Evolutionary conservation across 2,888 invertebrate species (phyloP), one percentile per base, ranked within the genome.

Genomic region (Microctonus hyperodae): DNA sequence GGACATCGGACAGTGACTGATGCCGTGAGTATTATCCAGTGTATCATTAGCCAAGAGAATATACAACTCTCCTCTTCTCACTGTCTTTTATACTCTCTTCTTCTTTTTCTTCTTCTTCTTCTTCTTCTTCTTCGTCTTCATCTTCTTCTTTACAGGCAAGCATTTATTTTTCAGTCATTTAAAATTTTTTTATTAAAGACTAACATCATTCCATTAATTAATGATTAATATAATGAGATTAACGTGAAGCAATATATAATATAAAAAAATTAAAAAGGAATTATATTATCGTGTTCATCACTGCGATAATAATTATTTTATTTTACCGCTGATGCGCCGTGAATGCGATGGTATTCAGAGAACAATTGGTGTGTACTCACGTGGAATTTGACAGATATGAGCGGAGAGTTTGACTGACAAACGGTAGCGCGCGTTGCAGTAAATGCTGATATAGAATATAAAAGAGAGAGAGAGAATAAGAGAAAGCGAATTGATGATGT

Each of bases 1-100:
- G 77, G 76, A 79, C 79, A 80, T 81, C 79, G 76, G 81, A 81
- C 81, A 81, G 81, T 81, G 81, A 81, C 81, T 82, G 80, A 81
- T 81, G 81, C 79, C 78, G 44, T 44, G 80, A 78, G 78, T 81
- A 81, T 81, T 80, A 81, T 81, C 80, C 80, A 80, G 23, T 51
- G 81, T 80, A 80, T 81, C 81, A 81, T 81, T 81, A 81, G 79
- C 81, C 76, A 72, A 74, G 76, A 75, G 75, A 74, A 70, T 69
- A 71, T 69, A 69, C 69, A 64, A 69, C 62, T 40, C 3, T 7
- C 5, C 28, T 5, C 28, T 5, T 5, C 28, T 5, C 28, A 28
- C 28, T 5, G 4, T 5, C 7, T 5, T 28, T 3, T 28, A 28
- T 69, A 67, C 72, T 72, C 64, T 69, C 67, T 53, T 58, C 64